Conservation (phyloP, 2,888 invertebrate genomes). For the Lasioglossum malachurum region DNA sequence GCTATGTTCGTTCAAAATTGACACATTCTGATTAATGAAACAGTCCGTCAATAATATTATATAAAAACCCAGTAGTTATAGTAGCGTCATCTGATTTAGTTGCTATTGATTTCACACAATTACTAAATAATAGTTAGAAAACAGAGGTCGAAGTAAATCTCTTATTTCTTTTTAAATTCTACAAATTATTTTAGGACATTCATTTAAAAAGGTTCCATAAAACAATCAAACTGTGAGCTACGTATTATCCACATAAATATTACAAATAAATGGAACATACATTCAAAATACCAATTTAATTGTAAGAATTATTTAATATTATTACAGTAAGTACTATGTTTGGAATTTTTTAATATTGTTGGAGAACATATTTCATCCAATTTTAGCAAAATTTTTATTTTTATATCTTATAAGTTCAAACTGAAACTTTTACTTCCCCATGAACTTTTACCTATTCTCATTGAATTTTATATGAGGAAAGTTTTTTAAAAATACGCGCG, state of each 20-base stretch:
- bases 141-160: no score
- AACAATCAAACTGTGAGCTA: no score
- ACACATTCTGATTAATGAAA: not conserved
- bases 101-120: not conserved
- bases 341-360: not conserved
- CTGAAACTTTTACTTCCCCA: not conserved
- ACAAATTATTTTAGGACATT: not conserved
- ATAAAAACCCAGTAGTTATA: not conserved
- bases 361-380: not conserved
- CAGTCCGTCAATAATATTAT: not conserved
- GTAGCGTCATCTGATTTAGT: not conserved
- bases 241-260: not conserved
- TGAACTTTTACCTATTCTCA: not conserved
- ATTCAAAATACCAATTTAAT: not conserved
- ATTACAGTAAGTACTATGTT: not conserved
- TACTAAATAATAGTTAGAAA: no score
- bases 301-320: not conserved
- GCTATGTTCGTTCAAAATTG: no score
- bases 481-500: not conserved
- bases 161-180: not conserved
- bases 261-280: not conserved
- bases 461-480: not conserved
- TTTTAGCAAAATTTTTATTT: not conserved
- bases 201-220: not conserved
- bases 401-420: not conserved